These are phyloP conservation scores for Dromius quadrimaculatus DNA, from an alignment of 2,888 invertebrate genomes.

Conservation along the genomic window DNA sequence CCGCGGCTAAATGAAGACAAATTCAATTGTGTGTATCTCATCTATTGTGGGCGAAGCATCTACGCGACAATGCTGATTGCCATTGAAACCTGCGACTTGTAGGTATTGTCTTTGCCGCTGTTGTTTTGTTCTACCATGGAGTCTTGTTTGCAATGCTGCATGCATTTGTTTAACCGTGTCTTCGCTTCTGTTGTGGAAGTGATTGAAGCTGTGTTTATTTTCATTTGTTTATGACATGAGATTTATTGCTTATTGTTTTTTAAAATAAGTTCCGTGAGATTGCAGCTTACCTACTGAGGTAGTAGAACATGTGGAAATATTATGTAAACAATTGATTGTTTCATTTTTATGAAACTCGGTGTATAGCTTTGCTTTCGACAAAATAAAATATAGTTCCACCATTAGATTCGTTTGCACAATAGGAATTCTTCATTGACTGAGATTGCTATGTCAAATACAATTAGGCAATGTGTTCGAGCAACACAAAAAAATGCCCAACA, in stretches of 20 bases:
- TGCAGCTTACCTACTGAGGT: conserved; percentile 14
- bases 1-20: conserved; percentile 66
- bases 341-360: background rate
- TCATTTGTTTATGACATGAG: conserved; percentile 16
- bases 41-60: conserved; percentile 58
- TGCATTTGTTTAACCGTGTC: conserved; percentile 31
- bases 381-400: too few species aligned
- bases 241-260: conserved; percentile 6
- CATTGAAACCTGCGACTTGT: conserved; percentile 57
- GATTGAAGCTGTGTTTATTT: conserved; percentile 19
- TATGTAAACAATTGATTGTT: conserved; percentile 3
- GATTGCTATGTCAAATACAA: too few species aligned
- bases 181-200: conserved; percentile 29
- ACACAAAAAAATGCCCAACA: too few species aligned
- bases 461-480: too few species aligned
- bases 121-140: conserved; percentile 22
- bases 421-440: too few species aligned
- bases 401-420: too few species aligned
- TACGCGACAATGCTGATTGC: conserved; percentile 60
- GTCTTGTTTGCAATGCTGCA: background rate
- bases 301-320: conserved; percentile 1
- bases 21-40: conserved; percentile 62
- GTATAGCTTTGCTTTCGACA: too few species aligned
- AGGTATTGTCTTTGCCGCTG: conserved; percentile 43
- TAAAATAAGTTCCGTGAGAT: too few species aligned